Percentiles rank a stretch among this genome's conserved stretches.
Conservation (phyloP, 2,797 vertebrate species). For the Silurus aristotelis region DNA sequence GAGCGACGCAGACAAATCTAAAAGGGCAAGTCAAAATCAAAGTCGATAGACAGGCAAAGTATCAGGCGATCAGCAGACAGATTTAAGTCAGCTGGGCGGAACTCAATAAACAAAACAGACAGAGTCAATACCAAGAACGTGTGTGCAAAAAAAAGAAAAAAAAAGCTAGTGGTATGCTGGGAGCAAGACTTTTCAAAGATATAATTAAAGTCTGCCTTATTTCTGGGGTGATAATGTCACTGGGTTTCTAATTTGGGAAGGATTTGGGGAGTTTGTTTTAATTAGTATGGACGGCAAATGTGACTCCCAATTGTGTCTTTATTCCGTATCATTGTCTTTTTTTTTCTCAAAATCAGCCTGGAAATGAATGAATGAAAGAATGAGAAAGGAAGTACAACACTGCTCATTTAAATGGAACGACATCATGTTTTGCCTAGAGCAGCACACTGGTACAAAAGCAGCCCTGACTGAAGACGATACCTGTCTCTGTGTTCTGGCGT, state of each 20-base stretch:
- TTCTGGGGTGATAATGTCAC: not conserved
- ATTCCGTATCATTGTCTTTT: not conserved
- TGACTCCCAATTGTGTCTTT: not conserved
- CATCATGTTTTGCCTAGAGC: conserved; percentile 19
- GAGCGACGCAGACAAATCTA: not conserved
- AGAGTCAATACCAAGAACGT: not conserved
- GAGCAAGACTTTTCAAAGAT: not conserved
- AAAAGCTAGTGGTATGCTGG: not conserved
- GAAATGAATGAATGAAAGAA: not conserved
- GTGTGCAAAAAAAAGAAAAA: not conserved
- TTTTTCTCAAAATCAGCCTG: not conserved
- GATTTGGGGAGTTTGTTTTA: not conserved
- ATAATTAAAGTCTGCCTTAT: not conserved
- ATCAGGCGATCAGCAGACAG: conserved; percentile 17
- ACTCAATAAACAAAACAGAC: conserved; percentile 13
- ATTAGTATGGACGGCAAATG: not conserved
- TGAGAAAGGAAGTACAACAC: not conserved
- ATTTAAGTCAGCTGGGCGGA: conserved; percentile 1
- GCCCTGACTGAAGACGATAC: conserved; percentile 20
- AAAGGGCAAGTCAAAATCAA: conserved; percentile 23
- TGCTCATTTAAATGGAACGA: conserved; percentile 6
- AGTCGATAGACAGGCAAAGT: conserved; percentile 17
- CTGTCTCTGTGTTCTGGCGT: conserved; percentile 20
- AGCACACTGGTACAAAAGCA: conserved; percentile 8
- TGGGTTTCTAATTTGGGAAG: not conserved